Base-by-base conservation (phyloP, 2,888 invertebrate species). In the Habroteleia sp. region DNA sequence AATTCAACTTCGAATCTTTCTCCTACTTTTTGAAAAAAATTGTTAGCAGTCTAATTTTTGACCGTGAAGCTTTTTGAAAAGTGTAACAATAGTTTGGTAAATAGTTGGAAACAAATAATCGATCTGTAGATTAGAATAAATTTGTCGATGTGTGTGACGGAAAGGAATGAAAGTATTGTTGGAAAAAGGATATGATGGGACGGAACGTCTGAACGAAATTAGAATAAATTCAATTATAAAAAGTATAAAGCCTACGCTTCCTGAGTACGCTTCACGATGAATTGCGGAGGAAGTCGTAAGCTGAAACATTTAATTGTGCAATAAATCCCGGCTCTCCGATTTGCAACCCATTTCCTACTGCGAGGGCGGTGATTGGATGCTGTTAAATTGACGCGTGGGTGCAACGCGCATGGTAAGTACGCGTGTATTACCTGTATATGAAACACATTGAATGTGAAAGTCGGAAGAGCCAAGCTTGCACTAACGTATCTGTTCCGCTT, bases 241-340 rank as follows among this genome's bases (percentile, higher is more conserved):
- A 75, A 65, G 25, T 58, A 27, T 52, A 41, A 74, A 75, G 60
- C 75, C 75, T 75, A 75, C 75, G 75, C 75, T 71, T 62, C 75
- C 71, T 66, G 66, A 65, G 75, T 52, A 69, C 65, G 63, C 72
- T 74, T 56, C 39, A 69, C 68, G 69, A 75, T 65, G 72, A 68
- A 77, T 72, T 74, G 77, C 68, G 80, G 80, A 80, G 82, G 83
- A 83, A 85, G 84, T 84, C 80, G 80, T 83, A 82, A 83, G 79
- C 76, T 78, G 81, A 83, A 77, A 84, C 82, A 79, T 84, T 84
- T 85, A 87, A 88, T 88, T 87, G 87, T 84, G 83, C 84, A 85
- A 88, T 88, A 88, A 88, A 88, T 88, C 86, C 82, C 83, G 84
- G 84, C 85, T 87, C 85, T 83, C 81, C 88, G 87, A 87, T 88